Evolutionary conservation across 2,113 vertebrate genomes (phyloP).

Genomic region (Rissa tridactyla): DNA sequence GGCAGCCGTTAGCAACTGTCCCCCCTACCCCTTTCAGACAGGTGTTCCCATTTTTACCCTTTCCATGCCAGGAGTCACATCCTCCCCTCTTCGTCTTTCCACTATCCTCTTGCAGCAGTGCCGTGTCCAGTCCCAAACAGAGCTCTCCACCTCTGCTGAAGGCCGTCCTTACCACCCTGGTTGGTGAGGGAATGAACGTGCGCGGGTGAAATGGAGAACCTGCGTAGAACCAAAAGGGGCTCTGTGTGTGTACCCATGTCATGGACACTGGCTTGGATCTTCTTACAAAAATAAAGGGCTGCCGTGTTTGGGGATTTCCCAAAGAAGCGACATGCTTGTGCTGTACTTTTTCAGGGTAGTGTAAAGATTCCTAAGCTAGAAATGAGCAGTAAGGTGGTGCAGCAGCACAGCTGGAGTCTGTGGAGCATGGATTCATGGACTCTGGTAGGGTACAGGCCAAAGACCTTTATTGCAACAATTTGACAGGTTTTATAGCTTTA

Average conservation of each 20-base stretch:
- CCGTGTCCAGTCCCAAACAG: neutral
- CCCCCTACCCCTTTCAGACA: neutral
- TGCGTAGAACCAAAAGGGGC: fast-evolving
- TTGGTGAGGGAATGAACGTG: neutral
- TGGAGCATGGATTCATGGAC: too few relatives aligned
- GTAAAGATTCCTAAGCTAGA: neutral
- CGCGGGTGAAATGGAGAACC: neutral
- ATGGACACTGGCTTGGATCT: fast-evolving
- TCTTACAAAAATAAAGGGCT: neutral
- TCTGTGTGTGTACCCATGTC: neutral
- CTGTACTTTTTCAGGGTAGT: neutral
- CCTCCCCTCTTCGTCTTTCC: neutral
- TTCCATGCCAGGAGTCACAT: fast-evolving
- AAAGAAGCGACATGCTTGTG: neutral
- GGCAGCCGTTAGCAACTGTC: neutral
- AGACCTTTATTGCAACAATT: too few relatives aligned
- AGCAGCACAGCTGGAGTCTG: conserved; percentile 42
- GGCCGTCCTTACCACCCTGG: fast-evolving
- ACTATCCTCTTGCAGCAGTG: neutral
- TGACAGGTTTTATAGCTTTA: too few relatives aligned
- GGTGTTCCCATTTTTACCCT: neutral
- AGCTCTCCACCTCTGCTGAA: neutral
- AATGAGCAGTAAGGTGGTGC: neutral
- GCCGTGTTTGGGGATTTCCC: neutral
- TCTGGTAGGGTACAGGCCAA: too few relatives aligned